Evolutionary conservation across 2,113 vertebrate species (phyloP).

Genomic region (Litocranius walleri): DNA sequence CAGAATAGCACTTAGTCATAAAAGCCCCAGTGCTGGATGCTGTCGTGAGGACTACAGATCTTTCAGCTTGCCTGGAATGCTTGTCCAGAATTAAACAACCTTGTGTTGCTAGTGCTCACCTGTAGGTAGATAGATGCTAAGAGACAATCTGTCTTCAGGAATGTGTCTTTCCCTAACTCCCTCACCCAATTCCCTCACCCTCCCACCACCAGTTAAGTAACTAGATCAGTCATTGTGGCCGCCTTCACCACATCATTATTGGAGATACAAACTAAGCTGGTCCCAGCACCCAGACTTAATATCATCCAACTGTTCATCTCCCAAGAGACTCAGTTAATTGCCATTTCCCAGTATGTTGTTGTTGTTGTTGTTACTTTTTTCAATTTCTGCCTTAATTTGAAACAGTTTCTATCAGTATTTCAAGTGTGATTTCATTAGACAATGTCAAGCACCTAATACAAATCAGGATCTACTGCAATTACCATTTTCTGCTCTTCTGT

Average conservation of each 20-base stretch:
- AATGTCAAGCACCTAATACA: slow-evolving; percentile 1
- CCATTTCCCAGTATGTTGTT: neutral
- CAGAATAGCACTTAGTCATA: neutral
- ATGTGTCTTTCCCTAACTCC: neutral
- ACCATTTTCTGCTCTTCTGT: neutral
- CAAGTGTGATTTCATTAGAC: slow-evolving; percentile 50
- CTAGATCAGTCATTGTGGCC: neutral
- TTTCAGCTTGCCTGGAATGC: neutral
- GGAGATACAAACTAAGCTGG: neutral
- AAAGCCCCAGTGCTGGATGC: neutral
- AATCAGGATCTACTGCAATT: neutral
- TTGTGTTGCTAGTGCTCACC: neutral
- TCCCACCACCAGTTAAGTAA: neutral
- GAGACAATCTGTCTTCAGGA: neutral
- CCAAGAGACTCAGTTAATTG: neutral
- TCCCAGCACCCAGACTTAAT: neutral
- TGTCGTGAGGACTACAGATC: neutral
- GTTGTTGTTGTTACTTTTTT: neutral
- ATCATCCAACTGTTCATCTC: neutral
- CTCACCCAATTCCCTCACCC: neutral
- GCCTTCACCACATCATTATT: neutral
- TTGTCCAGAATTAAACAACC: neutral
- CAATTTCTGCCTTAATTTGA: neutral
- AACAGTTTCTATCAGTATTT: slow-evolving; percentile 13
- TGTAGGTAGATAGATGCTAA: neutral